Percentiles rank a stretch among this genome's conserved stretches.
These are phyloP conservation scores for Ligdia adustata DNA, from an alignment of 2,888 invertebrate species.

Conservation along the genomic window DNA sequence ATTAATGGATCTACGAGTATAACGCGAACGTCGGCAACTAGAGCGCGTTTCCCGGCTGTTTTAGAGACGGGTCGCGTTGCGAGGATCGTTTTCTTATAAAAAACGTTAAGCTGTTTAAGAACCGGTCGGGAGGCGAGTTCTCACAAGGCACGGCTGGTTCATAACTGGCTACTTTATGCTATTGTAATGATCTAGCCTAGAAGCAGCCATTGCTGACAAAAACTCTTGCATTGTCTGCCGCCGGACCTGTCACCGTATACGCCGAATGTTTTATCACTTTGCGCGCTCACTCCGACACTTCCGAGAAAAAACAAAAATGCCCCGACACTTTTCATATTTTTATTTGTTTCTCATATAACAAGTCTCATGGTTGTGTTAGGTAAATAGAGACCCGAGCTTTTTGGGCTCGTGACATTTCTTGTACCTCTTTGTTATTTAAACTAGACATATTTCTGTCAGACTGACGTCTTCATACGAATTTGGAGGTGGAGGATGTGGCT, in stretches of 20 bases:
- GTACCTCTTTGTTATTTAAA: slow-evolving; percentile 40
- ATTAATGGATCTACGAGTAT: slow-evolving; percentile 12
- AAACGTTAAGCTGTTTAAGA: slow-evolving; percentile 62
- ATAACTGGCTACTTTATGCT: slow-evolving; percentile 80
- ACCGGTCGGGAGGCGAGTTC: slow-evolving; percentile 69
- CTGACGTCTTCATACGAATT: slow-evolving; percentile 13
- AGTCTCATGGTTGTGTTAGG: slow-evolving; percentile 39
- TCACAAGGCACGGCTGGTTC: slow-evolving; percentile 66
- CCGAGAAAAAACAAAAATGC: slow-evolving; percentile 54
- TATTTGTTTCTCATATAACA: slow-evolving; percentile 34
- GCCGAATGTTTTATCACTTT: slow-evolving; percentile 64
- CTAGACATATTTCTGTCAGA: slow-evolving; percentile 10
- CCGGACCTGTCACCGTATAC: slow-evolving; percentile 61
- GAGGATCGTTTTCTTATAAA: slow-evolving; percentile 64
- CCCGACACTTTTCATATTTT: slow-evolving; percentile 22
- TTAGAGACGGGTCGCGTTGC: slow-evolving; percentile 56
- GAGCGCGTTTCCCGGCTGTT: slow-evolving; percentile 44
- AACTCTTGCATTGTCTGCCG: slow-evolving; percentile 70
- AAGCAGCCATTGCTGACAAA: slow-evolving; percentile 68
- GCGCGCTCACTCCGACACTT: slow-evolving; percentile 57
- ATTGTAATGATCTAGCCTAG: slow-evolving; percentile 81
- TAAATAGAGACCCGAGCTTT: slow-evolving; percentile 39
- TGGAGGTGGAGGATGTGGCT: not conserved
- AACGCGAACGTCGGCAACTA: slow-evolving; percentile 26
- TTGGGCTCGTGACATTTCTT: slow-evolving; percentile 43